phyloP scores from a whole-genome alignment of 1,140 invertebrate species.

The Drosophila navojoa region DNA sequence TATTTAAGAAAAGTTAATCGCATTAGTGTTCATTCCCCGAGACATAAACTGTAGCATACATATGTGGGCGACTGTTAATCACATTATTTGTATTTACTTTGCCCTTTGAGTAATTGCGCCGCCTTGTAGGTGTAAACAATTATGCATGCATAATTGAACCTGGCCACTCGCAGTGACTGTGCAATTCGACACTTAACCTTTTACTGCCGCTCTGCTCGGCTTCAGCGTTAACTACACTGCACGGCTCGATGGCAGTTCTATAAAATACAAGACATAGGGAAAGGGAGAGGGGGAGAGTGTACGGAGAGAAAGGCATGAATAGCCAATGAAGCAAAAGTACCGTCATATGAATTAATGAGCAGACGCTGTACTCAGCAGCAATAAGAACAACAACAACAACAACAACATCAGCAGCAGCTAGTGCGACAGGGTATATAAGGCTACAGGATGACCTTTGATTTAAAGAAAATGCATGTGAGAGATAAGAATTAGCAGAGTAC shows the following conservation, averaged over 20 bases:
- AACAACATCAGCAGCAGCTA: slow-evolving; percentile 34
- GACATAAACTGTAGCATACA: neutral
- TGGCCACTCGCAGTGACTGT: slow-evolving; percentile 22
- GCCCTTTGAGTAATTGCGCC: slow-evolving; percentile 25
- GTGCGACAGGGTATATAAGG: neutral
- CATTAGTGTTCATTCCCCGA: neutral
- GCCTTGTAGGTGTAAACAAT: slow-evolving; percentile 50
- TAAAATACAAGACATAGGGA: no score
- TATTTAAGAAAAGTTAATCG: neutral
- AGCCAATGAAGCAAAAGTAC: slow-evolving; percentile 72
- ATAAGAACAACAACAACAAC: slow-evolving; percentile 44
- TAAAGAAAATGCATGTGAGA: neutral
- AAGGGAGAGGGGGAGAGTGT: slow-evolving; percentile 14
- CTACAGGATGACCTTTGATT: neutral
- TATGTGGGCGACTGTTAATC: slow-evolving; percentile 1
- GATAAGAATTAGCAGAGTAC: neutral
- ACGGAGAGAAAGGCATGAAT: slow-evolving; percentile 43
- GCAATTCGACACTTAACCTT: slow-evolving; percentile 68
- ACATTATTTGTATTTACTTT: slow-evolving; percentile 10
- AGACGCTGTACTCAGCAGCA: slow-evolving; percentile 42
- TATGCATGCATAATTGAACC: slow-evolving; percentile 69
- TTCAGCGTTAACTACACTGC: neutral
- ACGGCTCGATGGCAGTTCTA: neutral
- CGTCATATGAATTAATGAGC: slow-evolving; percentile 77
- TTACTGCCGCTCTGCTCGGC: slow-evolving; percentile 13